phyloP scores from a whole-genome alignment of 2,888 invertebrate genomes.

The Heliconius aoede region DNA sequence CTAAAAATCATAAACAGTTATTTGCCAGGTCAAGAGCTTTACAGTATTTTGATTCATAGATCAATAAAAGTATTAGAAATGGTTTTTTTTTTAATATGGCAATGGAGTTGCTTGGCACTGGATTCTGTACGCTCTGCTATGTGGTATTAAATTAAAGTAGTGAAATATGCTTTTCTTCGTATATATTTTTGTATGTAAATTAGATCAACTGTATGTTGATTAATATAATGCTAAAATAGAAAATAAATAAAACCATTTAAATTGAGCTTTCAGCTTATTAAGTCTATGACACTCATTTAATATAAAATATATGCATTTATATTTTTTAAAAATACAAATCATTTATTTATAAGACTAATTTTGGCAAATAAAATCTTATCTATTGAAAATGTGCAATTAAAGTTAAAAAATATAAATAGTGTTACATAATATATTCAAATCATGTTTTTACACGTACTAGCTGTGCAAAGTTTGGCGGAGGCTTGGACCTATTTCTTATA shows the following conservation, averaged over 20 bases:
- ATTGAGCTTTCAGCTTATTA: not conserved
- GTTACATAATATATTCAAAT: not conserved
- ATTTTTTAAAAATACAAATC: constrained; percentile 2
- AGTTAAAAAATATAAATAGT: not conserved
- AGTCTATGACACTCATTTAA: not conserved
- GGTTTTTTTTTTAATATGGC: no score
- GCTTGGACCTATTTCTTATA: no score
- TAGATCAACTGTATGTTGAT: not conserved
- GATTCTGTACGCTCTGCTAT: not conserved
- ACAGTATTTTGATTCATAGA: constrained; percentile 35
- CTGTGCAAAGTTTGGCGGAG: no score
- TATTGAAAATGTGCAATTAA: not conserved
- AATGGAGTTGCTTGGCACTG: not conserved
- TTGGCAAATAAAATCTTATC: not conserved
- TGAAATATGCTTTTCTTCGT: not conserved
- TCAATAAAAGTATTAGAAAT: not conserved
- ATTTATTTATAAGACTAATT: not conserved
- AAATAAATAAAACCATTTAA: not conserved
- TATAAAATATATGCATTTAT: not conserved
- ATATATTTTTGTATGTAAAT: constrained; percentile 4
- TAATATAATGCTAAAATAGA: constrained; percentile 1
- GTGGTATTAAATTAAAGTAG: not conserved
- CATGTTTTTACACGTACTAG: not conserved
- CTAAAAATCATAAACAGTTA: constrained; percentile 37
- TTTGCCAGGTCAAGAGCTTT: constrained; percentile 37